phyloP scores from a whole-genome alignment of 2,113 vertebrate species.

The Puffinus mauretanicus region DNA sequence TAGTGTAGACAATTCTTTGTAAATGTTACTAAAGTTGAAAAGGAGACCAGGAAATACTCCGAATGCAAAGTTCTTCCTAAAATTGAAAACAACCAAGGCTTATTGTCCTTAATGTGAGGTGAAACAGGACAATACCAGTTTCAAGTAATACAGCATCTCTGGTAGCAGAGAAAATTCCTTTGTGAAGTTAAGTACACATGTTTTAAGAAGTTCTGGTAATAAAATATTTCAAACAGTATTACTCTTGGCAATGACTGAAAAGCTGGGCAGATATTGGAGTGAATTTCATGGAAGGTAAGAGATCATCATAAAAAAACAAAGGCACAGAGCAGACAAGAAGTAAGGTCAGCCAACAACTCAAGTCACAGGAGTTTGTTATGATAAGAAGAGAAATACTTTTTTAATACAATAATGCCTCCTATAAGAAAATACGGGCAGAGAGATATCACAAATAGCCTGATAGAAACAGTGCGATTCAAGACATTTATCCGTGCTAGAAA shows the following conservation, averaged over 20 bases:
- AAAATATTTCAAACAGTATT: neutral
- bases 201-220: neutral
- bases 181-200: fast-evolving
- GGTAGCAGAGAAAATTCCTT: neutral
- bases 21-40: neutral
- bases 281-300: neutral
- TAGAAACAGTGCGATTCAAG: neutral
- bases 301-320: neutral
- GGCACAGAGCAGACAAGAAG: neutral
- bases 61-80: neutral
- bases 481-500: neutral
- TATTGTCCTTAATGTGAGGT: neutral
- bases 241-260: neutral
- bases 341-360: neutral
- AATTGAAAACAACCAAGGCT: neutral
- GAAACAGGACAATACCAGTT: neutral
- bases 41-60: neutral
- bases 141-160: neutral
- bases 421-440: neutral
- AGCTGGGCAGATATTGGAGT: neutral
- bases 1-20: neutral
- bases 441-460: neutral
- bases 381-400: neutral
- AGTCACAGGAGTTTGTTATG: neutral
- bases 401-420: neutral